A percentile compares a stretch with the other conserved stretches of the same genome.
These are phyloP conservation scores for Pyrrhosoma nymphula DNA, from an alignment of 2,888 invertebrate genomes.

Conservation along the genomic window DNA sequence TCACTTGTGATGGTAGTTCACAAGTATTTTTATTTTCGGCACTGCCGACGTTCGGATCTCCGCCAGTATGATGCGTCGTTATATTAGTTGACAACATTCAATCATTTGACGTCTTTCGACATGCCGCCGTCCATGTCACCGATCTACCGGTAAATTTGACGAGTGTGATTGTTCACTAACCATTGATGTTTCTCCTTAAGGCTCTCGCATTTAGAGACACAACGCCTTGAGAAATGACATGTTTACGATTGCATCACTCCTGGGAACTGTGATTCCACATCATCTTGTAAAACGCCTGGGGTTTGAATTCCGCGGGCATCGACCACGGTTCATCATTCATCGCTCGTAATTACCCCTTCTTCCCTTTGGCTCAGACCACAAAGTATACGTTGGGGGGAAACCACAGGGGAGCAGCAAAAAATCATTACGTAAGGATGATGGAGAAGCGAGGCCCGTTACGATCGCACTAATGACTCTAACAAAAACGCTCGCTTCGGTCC, in stretches of 20 bases:
- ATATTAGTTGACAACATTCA: too few relatives aligned
- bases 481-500: not conserved
- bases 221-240: not conserved
- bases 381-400: conserved; percentile 54
- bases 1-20: too few relatives aligned
- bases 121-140: not conserved
- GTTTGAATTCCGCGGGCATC: conserved; percentile 33
- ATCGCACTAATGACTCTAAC: not conserved
- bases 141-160: not conserved
- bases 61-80: too few relatives aligned
- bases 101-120: too few relatives aligned
- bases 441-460: not conserved
- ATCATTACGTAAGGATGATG: conserved; percentile 28
- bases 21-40: too few relatives aligned
- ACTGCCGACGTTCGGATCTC: too few relatives aligned
- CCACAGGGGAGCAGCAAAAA: conserved; percentile 19
- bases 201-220: not conserved
- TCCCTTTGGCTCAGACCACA: not conserved
- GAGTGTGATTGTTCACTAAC: not conserved
- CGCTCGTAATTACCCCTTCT: conserved; percentile 54
- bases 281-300: not conserved
- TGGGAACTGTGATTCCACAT: not conserved
- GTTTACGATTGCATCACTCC: conserved; percentile 45
- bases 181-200: not conserved
- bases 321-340: conserved; percentile 53